A percentile compares a stretch with the other conserved stretches of the same genome.
Conservation (phyloP, 2,113 vertebrate genomes). For the Cygnus atratus region DNA sequence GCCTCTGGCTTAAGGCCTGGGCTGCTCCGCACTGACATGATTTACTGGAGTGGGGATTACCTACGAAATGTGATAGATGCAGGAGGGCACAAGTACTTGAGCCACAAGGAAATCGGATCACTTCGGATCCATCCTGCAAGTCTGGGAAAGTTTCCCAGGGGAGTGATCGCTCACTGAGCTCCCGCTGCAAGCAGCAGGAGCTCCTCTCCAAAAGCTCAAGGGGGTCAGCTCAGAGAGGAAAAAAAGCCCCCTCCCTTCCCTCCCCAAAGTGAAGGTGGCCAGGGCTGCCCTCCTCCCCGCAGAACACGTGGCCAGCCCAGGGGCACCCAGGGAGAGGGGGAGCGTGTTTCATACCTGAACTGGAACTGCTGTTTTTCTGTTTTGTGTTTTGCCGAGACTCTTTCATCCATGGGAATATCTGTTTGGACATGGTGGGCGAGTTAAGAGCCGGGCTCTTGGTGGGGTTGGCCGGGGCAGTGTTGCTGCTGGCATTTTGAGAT, state of each 20-base stretch:
- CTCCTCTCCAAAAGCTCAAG: neutral
- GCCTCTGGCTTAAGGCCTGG: constrained; percentile 47
- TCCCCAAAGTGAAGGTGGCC: neutral
- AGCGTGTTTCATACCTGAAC: constrained; percentile 86
- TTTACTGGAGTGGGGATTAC: constrained; percentile 48
- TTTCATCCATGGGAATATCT: constrained; percentile 99
- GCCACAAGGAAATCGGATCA: neutral
- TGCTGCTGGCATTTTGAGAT: constrained; percentile 88
- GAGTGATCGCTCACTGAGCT: neutral
- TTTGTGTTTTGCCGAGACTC: constrained; percentile 97
- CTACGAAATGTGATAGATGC: constrained; percentile 37
- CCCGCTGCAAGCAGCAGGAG: neutral
- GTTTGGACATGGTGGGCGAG: constrained; percentile 89
- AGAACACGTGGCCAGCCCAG: rapidly evolving
- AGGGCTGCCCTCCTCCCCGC: neutral
- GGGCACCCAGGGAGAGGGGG: neutral
- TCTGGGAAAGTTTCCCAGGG: neutral
- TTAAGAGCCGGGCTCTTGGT: constrained; percentile 85
- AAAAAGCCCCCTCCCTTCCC: neutral
- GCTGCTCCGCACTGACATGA: constrained; percentile 11
- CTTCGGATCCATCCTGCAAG: neutral
- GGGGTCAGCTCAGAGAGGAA: neutral
- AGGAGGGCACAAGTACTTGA: neutral
- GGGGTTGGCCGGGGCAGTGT: constrained; percentile 76
- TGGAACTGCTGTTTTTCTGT: constrained; percentile 95